These are phyloP conservation scores for Psittacus erithacus DNA, from an alignment of 2,113 vertebrate species.

Conservation along the genomic window DNA sequence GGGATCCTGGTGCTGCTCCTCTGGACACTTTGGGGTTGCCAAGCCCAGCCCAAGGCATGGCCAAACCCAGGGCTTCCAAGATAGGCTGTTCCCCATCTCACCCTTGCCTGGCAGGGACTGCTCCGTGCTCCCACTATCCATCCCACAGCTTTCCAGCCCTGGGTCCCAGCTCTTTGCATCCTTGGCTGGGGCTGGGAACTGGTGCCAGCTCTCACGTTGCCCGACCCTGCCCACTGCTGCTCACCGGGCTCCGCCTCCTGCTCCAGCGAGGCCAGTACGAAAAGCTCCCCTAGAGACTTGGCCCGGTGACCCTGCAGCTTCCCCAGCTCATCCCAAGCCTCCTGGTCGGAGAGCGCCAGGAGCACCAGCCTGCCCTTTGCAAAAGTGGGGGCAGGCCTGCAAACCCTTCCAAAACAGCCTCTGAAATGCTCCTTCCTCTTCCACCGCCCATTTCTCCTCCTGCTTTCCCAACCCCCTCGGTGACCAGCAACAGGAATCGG, in stretches of 20 bases:
- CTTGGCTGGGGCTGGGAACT: neutral
- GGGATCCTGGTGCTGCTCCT: neutral
- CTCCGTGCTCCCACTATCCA: neutral
- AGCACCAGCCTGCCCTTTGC: neutral
- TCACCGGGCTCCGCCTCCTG: neutral
- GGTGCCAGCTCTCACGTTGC: too few species aligned
- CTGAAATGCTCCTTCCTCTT: neutral
- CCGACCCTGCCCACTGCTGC: neutral
- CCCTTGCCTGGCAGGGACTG: neutral
- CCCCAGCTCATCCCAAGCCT: neutral
- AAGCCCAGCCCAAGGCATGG: neutral
- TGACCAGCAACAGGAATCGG: neutral
- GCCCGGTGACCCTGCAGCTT: neutral
- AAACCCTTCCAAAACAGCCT: neutral
- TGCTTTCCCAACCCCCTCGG: neutral
- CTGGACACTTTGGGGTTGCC: neutral
- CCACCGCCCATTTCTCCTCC: neutral
- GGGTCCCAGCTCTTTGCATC: neutral
- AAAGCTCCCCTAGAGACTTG: neutral
- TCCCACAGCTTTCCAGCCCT: neutral
- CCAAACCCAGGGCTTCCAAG: accelerated
- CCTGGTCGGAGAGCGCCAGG: neutral
- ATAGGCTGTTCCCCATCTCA: neutral
- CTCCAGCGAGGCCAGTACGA: neutral
- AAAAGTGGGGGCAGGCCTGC: neutral